These are phyloP conservation scores for Chromoteleia sp. DNA, from an alignment of 2,888 invertebrate species.

Conservation along the genomic window DNA sequence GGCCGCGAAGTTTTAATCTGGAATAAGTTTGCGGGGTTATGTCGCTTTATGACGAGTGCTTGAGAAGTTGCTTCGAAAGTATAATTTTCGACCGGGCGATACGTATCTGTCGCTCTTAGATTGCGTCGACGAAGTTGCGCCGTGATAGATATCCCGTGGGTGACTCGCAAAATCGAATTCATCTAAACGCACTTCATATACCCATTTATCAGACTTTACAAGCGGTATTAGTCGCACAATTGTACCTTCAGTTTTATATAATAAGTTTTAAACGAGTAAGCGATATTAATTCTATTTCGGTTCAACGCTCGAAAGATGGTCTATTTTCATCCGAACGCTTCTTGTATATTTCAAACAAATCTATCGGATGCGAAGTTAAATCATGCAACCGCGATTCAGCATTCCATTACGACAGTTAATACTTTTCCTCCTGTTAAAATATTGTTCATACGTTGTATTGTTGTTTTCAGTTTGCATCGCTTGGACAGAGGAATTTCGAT, in stretches of 20 bases:
- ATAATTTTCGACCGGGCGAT: conserved; percentile 73
- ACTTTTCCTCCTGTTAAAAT: no score
- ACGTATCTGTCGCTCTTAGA: conserved; percentile 56
- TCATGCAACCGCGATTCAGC: no score
- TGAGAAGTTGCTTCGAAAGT: conserved; percentile 74
- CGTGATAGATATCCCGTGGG: conserved; percentile 48
- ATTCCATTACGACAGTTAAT: no score
- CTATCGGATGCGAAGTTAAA: no score
- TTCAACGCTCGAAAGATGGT: no score
- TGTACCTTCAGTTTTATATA: conserved; percentile 12
- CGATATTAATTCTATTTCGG: no score
- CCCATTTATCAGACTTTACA: conserved; percentile 47
- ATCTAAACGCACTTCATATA: conserved; percentile 51
- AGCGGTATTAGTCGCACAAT: conserved; percentile 32
- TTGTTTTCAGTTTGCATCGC: no score
- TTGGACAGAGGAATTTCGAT: no score
- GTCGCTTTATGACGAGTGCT: conserved; percentile 76
- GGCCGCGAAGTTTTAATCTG: conserved; percentile 78
- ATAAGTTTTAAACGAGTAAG: no score
- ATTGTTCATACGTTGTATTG: no score
- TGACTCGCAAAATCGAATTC: conserved; percentile 57
- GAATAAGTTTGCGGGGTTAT: conserved; percentile 73
- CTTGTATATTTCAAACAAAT: no score
- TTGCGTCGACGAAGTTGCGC: conserved; percentile 31
- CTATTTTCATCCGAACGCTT: no score